Evolutionary conservation across 2,797 vertebrate genomes (phyloP), one percentile per base, ranked within the genome.

Genomic region (Enteromius paludinosus): DNA sequence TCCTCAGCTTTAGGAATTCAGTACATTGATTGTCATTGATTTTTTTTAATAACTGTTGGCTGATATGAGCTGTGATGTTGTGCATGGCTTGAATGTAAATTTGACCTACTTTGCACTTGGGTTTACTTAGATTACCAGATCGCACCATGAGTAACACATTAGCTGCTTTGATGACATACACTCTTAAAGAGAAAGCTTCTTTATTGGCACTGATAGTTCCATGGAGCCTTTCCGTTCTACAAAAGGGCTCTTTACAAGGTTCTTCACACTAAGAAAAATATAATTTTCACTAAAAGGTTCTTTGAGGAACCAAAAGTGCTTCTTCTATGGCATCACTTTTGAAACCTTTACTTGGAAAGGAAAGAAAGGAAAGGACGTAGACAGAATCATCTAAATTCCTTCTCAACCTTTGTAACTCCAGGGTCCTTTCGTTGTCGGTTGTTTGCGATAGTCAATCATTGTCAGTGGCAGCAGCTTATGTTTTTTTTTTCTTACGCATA

Each of bases 11-110:
- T 43, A 76, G 23, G 2, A 75, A 41, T 23, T 38, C 9, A 75
- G 38, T 41, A 1, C n/a, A 25, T 25, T 61, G n/a, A 23, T 62
- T 30, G 38, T 76, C 56, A 45, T 65, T 65, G 6, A 66, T 78
- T 52, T 43, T 52, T 43, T 66, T 54, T 52, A 54, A 68, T 54
- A 45, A 61, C 49, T 30, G 47, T 54, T 30, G 83, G 83, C 77
- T 54, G 86, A 35, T 86, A 75, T 65, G 61, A 88, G 18, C 10
- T 30, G 6, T 71, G 30, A 62, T 52, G 56, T 56, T 45, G 18
- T 71, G 79, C 73, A 56, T 66, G 56, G 25, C 66, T 59, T 71
- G 56, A 64, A 38, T 64, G 54, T 45, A 61, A 64, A 65, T 72
- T 47, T 64, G 72, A 81, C 56, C 65, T 77, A 65, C 66, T 81